Evolutionary conservation across 2,113 vertebrate species (phyloP).

Genomic region (Sander lucioperca): DNA sequence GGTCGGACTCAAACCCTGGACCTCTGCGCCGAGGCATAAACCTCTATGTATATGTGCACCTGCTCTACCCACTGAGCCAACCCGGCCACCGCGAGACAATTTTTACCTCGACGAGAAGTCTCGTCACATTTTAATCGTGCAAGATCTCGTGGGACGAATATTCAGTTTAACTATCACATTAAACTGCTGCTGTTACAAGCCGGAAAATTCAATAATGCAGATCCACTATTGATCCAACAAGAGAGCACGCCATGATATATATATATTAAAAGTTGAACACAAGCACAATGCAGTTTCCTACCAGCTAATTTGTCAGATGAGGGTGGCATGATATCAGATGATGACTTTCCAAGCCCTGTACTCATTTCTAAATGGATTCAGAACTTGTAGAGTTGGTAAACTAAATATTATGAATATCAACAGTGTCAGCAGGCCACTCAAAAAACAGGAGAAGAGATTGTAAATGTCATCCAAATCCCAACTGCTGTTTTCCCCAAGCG

Average conservation of each 20-base stretch:
- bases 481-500: background rate
- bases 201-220: conserved; percentile 1
- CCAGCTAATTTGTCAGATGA: too few relatives aligned
- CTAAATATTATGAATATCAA: background rate
- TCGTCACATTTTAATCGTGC: too few relatives aligned
- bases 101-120: too few relatives aligned
- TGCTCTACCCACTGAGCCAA: too few relatives aligned
- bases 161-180: background rate
- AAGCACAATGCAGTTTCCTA: too few relatives aligned
- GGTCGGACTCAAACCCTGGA: too few relatives aligned
- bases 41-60: too few relatives aligned
- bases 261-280: background rate
- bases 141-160: too few relatives aligned
- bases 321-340: too few relatives aligned
- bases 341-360: too few relatives aligned
- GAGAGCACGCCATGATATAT: background rate
- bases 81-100: too few relatives aligned
- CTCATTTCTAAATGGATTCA: background rate
- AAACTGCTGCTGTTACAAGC: background rate
- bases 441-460: background rate
- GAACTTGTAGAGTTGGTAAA: background rate
- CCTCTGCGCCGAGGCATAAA: too few relatives aligned
- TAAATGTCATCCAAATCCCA: conserved; percentile 5
- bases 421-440: background rate
- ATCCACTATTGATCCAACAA: background rate